A percentile compares a stretch with the other conserved stretches of the same genome.
Evolutionary conservation across 2,113 vertebrate species (phyloP).

Genomic region (Platysternon megacephalum): DNA sequence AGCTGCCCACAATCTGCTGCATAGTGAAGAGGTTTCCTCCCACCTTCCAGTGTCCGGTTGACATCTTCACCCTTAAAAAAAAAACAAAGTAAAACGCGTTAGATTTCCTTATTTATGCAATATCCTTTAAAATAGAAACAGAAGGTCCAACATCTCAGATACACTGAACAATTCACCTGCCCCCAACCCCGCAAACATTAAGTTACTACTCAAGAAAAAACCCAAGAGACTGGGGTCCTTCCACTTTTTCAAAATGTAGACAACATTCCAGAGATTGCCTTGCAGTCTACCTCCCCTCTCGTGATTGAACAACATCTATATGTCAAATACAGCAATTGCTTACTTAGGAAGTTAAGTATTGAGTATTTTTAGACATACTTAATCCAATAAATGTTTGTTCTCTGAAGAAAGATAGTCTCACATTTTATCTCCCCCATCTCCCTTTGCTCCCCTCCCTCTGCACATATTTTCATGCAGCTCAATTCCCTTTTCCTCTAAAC

Average conservation of each 20-base stretch:
- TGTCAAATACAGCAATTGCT: neutral
- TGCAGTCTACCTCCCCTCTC: neutral
- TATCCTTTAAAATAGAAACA: neutral
- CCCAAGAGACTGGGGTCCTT: neutral
- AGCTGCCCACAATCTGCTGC: slow-evolving; percentile 93
- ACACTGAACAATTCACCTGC: neutral
- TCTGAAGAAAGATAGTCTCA: neutral
- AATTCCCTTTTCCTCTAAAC: neutral
- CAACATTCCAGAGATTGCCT: neutral
- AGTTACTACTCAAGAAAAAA: neutral
- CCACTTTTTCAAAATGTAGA: neutral
- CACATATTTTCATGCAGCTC: neutral
- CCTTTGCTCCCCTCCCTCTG: neutral
- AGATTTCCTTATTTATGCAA: neutral
- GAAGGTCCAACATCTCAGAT: neutral
- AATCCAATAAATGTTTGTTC: neutral
- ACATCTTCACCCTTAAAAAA: slow-evolving; percentile 88
- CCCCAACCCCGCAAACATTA: neutral
- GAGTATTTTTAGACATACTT: neutral
- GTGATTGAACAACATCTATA: neutral
- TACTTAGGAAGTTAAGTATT: neutral
- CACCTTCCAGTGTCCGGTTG: slow-evolving; percentile 90
- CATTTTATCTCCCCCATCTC: neutral
- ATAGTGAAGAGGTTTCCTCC: slow-evolving; percentile 93
- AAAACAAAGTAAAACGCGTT: neutral